Evolutionary conservation across 2,113 vertebrate genomes (phyloP), one percentile per base, ranked within the genome.

Genomic region (Perca fluviatilis): DNA sequence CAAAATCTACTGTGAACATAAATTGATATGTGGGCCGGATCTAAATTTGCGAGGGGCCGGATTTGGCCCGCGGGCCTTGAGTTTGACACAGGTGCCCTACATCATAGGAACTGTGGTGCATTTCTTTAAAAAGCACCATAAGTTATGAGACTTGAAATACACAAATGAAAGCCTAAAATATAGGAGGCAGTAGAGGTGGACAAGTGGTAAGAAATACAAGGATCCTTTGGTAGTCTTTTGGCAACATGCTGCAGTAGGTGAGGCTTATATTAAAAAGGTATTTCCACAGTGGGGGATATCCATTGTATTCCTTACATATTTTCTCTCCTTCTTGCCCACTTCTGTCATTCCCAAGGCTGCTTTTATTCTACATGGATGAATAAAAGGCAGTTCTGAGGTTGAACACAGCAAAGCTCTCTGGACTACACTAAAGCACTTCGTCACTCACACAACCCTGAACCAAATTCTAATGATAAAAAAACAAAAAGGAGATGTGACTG

Each of bases 301-400:
- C 1, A 16, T 83, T 78, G 51, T 49, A 56, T 81, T 70, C 64
- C 49, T 74, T 6, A 19, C 70, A 79, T 63, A 65, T 67, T 72
- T 74, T 77, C 58, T 73, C 57, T 87, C 71, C 68, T 49, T 67
- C 57, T 60, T 82, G 36, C 68, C 72, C 62, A 33, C 68, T 88
- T 64, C 40, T 86, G 72, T 67, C 80, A 70, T 77, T 89, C 80
- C 86, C 78, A 85, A 69, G 81, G 81, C 78, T 85, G 87, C 83
- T 90, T 85, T 91, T 90, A 91, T 89, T 91, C 90, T 81, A 86
- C 86, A 90, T 91, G 82, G 68, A 87, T 91, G 83, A 89, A 86
- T 82, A 84, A 82, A 79, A 82, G 87, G 43, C 75, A 83, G 63
- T 70, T 67, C 65, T 72, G 51, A 80, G 50, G 61, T 15, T 83